Base-by-base conservation (phyloP, 2,888 invertebrate species). In the Amiota communis region DNA sequence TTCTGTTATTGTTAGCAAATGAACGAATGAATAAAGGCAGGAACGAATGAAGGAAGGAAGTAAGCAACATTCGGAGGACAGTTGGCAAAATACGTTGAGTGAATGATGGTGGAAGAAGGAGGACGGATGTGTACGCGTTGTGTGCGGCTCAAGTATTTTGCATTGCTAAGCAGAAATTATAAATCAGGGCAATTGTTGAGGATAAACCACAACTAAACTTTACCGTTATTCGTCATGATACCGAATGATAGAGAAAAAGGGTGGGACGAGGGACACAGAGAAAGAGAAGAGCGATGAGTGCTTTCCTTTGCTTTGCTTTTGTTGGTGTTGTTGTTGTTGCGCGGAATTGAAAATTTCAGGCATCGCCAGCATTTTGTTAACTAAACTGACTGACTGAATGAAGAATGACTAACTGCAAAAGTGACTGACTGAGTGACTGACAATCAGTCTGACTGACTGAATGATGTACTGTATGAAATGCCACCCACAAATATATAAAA, bases 151-250 rank as follows among this genome's bases (percentile, higher is more conserved):
- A 85, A 84, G 85, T 85, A 85, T 82, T 85, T 85, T 85, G 84
- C 84, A 85, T 86, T 85, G 84, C 84, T 86, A 85, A 85, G 86
- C 84, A 85, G 86, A 85, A 86, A 85, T 85, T 85, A 85, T 86
- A 86, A 85, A 85, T 85, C 84, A 85, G 84, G 84, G 85, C 85
- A 86, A 86, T 85, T 86, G 86, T 81, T 83, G 85, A 86, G 82
- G 84, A 86, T 86, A 85, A 86, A 78, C 80, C 82, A 85, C 82
- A 83, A 85, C 84, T 85, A 77, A 36, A 82, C 81, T 81, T 80
- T 70, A 72, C 71, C 46, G 64, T 46, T 56, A 65, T 65, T 72
- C 71, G 71, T 48, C 64, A 71, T 36, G 53, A 68, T 36, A 36
- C 23, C n/a, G 20, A 67, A 48, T 15, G 67, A 49, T 11, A 20